A percentile compares a stretch with the other conserved stretches of the same genome.
Evolutionary conservation across 2,113 vertebrate species (phyloP).

Genomic region (Brachyhypopomus occidentalis): DNA sequence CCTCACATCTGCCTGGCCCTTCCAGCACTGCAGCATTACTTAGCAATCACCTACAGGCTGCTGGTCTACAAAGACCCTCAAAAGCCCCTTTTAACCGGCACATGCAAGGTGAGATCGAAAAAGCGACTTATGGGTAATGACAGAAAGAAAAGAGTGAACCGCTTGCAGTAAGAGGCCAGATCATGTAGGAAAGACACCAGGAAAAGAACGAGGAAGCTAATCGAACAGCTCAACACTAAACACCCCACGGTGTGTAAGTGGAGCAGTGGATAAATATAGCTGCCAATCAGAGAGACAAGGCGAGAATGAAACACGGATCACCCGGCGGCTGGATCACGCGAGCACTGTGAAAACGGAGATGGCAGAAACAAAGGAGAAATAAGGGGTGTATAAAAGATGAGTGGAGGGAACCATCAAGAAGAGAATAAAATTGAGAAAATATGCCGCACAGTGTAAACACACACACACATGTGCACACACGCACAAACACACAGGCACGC

Average conservation of each 20-base stretch:
- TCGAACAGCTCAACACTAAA: constrained; percentile 19
- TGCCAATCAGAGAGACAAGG: constrained; percentile 18
- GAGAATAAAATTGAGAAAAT: constrained; percentile 37
- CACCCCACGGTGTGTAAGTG: constrained; percentile 13
- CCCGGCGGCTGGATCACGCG: neutral
- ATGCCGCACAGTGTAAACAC: neutral
- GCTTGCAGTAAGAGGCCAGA: neutral
- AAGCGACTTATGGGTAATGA: neutral
- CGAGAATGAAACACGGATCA: constrained; percentile 11
- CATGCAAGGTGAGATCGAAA: neutral
- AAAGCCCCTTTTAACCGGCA: constrained; percentile 23
- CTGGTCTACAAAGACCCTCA: neutral
- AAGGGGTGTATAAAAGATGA: constrained; percentile 16
- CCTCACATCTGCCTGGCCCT: constrained; percentile 1
- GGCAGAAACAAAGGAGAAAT: neutral
- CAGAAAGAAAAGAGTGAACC: neutral
- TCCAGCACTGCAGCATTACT: constrained; percentile 4
- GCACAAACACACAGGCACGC: neutral
- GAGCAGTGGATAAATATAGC: constrained; percentile 2
- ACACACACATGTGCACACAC: neutral
- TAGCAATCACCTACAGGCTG: neutral
- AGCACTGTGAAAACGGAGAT: constrained; percentile 9
- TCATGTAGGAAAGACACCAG: neutral
- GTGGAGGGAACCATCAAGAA: constrained; percentile 41
- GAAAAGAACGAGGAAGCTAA: neutral